Base-by-base conservation (phyloP, 2,797 vertebrate species). In the Bradypodion ventrale region DNA sequence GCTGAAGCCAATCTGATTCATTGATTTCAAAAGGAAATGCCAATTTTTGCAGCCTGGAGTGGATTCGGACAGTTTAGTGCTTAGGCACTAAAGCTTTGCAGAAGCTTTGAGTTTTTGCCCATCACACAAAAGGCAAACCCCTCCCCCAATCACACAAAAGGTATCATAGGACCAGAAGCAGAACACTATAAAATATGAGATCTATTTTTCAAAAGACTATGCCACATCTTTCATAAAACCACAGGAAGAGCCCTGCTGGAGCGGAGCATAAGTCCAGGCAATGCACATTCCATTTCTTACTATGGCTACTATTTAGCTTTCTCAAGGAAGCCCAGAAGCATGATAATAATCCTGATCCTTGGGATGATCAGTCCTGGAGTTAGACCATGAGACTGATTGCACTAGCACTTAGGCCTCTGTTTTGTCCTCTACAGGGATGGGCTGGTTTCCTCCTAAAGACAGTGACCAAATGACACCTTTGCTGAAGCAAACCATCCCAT, bases 1-100 rank as follows among this genome's bases (percentile, higher is more conserved):
- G n/a, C 83, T 83, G 21, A 3, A 90, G 89, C 23, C 65, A 63
- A 85, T 46, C 46, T 4, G 4, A 85, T 89, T 88, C 84, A 92
- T 89, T 84, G 3, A 7, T 44, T 56, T 88, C 78, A 87, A 75
- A 27, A 0, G 68, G 56, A 68, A 87, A 59, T 9, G 8, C 44
- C 86, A 7, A 32, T 75, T 21, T 29, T 66, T 29, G 52, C 80
- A 78, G 52, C 59, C 73, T 84, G 16, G 80, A 75, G 37, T 82
- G 85, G 44, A 40, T 0, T 0, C 73, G 83, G 60, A 6, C 7
- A 42, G 52, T 89, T 21, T 6, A 69, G 12, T 2, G 16, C n/a
- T 85, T 89, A 0, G 1, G 37, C 59, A 15, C 56, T 72, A 23
- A n/a, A n/a, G n/a, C n/a, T n/a, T 7, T 56, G 75, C 5, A 66